Percentiles rank a stretch among this genome's conserved stretches.
Evolutionary conservation across 1,140 invertebrate genomes (phyloP).

Genomic region (Platyscapa corneri): DNA sequence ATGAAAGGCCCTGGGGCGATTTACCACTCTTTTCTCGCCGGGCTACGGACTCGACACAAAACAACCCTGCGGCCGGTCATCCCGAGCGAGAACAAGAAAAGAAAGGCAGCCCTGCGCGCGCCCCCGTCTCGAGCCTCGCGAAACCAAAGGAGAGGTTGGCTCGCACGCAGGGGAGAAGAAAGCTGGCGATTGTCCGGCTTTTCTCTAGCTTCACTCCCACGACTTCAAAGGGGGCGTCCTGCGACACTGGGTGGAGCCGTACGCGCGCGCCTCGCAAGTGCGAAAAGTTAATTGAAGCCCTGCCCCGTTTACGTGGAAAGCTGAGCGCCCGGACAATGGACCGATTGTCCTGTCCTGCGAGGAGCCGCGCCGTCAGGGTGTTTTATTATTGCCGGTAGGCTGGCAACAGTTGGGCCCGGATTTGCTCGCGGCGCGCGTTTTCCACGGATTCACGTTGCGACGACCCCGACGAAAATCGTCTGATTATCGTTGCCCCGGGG

Average conservation of each 20-base stretch:
- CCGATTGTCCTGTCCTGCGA: conserved; percentile 1
- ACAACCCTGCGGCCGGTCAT: background rate
- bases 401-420: too few relatives aligned
- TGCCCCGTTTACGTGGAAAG: conserved; percentile 6
- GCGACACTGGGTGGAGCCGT: conserved; percentile 20
- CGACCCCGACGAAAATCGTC: background rate
- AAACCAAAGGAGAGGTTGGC: too few relatives aligned
- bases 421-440: background rate
- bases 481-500: background rate
- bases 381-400: conserved; percentile 34
- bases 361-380: conserved; percentile 15
- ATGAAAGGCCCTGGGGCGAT: conserved; percentile 21
- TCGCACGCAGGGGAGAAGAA: too few relatives aligned
- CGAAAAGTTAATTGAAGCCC: conserved; percentile 53
- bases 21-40: conserved; percentile 17
- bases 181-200: background rate
- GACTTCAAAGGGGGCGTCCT: conserved; percentile 49
- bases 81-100: background rate
- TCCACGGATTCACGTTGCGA: background rate
- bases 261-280: conserved; percentile 57
- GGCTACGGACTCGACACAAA: background rate
- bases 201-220: conserved; percentile 43
- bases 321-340: background rate
- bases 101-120: background rate
- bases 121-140: background rate